phyloP scores from a whole-genome alignment of 2,797 vertebrate species.

The Myotis daubentonii region DNA sequence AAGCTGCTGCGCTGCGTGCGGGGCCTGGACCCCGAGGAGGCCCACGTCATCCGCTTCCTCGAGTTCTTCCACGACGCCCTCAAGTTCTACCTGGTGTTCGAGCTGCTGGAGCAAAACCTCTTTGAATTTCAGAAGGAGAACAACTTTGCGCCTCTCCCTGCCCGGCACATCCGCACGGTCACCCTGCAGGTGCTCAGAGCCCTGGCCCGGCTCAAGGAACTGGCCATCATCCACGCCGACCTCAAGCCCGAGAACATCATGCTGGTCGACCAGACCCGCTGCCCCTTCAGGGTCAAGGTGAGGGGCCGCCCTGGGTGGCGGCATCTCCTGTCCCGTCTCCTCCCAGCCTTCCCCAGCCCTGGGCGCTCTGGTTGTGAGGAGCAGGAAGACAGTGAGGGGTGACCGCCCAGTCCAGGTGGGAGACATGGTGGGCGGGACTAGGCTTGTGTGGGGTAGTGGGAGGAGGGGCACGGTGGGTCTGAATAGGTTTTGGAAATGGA shows the following conservation, averaged over 20 bases:
- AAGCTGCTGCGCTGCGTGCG: slow-evolving; percentile 82
- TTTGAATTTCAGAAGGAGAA: slow-evolving; percentile 86
- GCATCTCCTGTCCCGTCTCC: background rate
- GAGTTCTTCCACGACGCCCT: slow-evolving; percentile 82
- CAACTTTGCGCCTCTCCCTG: slow-evolving; percentile 82
- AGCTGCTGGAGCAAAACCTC: slow-evolving; percentile 87
- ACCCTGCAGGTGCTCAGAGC: slow-evolving; percentile 84
- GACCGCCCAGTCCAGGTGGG: background rate
- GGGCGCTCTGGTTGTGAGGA: background rate
- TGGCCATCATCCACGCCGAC: slow-evolving; percentile 87
- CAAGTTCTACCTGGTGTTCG: slow-evolving; percentile 87
- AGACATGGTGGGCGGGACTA: fast-evolving
- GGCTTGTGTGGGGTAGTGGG: fast-evolving
- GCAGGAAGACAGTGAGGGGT: background rate
- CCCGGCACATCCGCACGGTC: slow-evolving; percentile 86
- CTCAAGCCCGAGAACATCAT: slow-evolving; percentile 89
- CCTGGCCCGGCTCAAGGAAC: slow-evolving; percentile 84
- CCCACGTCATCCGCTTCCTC: slow-evolving; percentile 85
- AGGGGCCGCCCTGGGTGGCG: background rate
- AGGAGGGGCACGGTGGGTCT: background rate
- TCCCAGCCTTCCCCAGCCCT: background rate
- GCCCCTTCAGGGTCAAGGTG: slow-evolving; percentile 87
- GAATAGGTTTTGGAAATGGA: background rate
- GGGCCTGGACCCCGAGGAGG: slow-evolving; percentile 77
- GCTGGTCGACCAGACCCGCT: slow-evolving; percentile 86